phyloP scores from a whole-genome alignment of 2,888 invertebrate genomes.

The Orgyia antiqua region DNA sequence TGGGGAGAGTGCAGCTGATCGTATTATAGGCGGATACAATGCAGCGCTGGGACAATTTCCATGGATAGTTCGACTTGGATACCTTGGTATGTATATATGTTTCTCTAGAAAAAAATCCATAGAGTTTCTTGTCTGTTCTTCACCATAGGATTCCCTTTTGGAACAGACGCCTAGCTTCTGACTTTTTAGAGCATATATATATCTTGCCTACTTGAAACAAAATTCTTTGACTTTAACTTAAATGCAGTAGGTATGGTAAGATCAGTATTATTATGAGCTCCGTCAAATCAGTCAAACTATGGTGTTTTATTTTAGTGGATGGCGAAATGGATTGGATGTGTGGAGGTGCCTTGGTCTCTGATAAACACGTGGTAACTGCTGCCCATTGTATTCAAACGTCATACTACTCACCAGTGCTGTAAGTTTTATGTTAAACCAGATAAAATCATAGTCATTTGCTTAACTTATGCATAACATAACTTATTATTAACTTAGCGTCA shows the following conservation, averaged over 20 bases:
- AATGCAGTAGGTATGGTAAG: no score
- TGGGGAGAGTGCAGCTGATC: conserved; percentile 73
- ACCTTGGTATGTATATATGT: conserved; percentile 38
- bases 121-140: no score
- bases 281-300: no score
- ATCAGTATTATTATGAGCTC: no score
- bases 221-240: no score
- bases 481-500: no score
- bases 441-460: not conserved
- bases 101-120: no score
- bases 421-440: conserved; percentile 12
- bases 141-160: no score
- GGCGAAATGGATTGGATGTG: conserved; percentile 61
- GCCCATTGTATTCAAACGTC: conserved; percentile 73
- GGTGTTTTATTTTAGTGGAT: conserved; percentile 27
- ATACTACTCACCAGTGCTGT: conserved; percentile 58
- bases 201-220: no score
- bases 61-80: conserved; percentile 80
- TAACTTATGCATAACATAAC: no score
- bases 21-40: conserved; percentile 80
- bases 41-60: conserved; percentile 81
- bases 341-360: conserved; percentile 73
- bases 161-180: no score
- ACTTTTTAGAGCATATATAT: no score
- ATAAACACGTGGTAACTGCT: conserved; percentile 75